phyloP scores from a whole-genome alignment of 2,888 invertebrate genomes.

The Aporophyla lueneburgensis region DNA sequence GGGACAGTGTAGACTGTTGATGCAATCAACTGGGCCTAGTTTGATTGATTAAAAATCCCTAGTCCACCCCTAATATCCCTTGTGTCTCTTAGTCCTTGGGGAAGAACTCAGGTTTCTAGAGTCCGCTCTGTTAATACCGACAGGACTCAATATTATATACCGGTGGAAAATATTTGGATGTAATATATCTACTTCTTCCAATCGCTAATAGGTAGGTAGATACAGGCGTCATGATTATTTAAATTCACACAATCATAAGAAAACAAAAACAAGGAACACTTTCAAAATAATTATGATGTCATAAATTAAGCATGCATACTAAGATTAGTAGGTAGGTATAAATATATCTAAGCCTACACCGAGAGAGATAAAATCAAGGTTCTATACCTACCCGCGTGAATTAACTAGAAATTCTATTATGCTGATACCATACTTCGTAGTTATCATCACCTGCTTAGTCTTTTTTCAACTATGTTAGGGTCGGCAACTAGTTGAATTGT shows the following conservation, averaged over 20 bases:
- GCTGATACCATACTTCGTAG: not conserved
- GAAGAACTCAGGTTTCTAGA: not conserved
- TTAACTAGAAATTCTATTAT: slow-evolving; percentile 12
- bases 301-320: slow-evolving; percentile 26
- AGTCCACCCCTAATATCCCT: too few species aligned
- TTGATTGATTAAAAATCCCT: not conserved
- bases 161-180: not conserved
- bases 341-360: slow-evolving; percentile 26
- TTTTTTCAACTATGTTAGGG: too few species aligned
- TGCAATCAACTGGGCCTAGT: not conserved
- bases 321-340: slow-evolving; percentile 9
- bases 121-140: not conserved
- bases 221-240: not conserved
- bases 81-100: too few species aligned
- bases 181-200: not conserved
- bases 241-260: not conserved
- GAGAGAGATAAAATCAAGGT: slow-evolving; percentile 40
- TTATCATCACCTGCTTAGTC: too few species aligned
- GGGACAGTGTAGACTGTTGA: too few species aligned
- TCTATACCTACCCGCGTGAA: not conserved
- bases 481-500: too few species aligned
- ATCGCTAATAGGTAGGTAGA: not conserved
- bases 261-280: slow-evolving; percentile 16
- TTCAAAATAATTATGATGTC: slow-evolving; percentile 48
- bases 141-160: not conserved